Conservation (phyloP, 64 coral and sea anemone genomes). For the Acropora yongei region DNA sequence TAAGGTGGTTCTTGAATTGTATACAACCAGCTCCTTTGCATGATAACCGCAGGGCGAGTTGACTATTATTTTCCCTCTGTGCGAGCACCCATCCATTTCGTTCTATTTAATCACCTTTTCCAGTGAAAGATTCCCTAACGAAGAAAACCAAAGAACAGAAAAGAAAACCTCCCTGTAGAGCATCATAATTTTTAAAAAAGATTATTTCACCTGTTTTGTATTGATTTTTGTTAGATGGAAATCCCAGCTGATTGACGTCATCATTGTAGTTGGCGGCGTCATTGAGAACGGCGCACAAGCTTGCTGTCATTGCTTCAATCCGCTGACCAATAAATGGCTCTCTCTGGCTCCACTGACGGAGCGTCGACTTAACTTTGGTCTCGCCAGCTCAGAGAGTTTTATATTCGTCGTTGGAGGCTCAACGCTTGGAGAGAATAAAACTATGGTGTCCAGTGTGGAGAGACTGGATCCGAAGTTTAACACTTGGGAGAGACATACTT, state of each 20-base stretch:
- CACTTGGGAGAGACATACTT: constrained; percentile 61
- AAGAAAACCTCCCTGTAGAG: too few relatives aligned
- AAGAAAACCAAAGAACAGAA: too few relatives aligned
- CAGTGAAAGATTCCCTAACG: too few relatives aligned
- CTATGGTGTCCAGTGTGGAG: constrained; percentile 67
- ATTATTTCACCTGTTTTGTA: background rate
- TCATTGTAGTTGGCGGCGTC: constrained; percentile 76
- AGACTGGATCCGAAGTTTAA: constrained; percentile 83
- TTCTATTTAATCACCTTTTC: too few relatives aligned
- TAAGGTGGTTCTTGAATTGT: too few relatives aligned
- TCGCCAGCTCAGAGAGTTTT: constrained; percentile 58
- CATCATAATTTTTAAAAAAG: background rate
- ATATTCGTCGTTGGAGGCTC: constrained; percentile 67
- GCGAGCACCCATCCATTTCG: too few relatives aligned
- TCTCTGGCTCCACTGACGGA: constrained; percentile 67
- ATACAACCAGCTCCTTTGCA: too few relatives aligned
- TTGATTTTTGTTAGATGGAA: constrained; percentile 56
- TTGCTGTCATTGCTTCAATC: constrained; percentile 84
- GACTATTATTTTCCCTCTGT: too few relatives aligned
- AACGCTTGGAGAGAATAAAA: constrained; percentile 62
- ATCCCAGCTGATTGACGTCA: constrained; percentile 68
- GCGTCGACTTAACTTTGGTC: constrained; percentile 74
- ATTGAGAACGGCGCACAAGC: constrained; percentile 62
- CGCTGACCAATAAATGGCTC: constrained; percentile 81
- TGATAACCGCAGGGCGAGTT: too few relatives aligned